Evolutionary conservation across 1,140 invertebrate genomes (phyloP), one percentile per base, ranked within the genome.

Genomic region (Ceratina japonica): DNA sequence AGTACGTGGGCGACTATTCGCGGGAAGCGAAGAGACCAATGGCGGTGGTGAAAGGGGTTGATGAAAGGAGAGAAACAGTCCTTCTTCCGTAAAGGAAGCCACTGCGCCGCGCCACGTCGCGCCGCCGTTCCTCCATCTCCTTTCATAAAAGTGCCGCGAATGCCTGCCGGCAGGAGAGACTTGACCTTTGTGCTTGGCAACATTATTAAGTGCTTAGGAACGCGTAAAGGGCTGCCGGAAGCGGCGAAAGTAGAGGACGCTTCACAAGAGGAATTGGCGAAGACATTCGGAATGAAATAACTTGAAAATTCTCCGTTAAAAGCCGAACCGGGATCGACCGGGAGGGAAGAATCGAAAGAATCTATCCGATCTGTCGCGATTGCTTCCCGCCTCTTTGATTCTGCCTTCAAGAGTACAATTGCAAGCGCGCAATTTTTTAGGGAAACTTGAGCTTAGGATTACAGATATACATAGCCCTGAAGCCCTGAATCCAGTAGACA

Each of bases 161-260:
- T 87, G 86, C 88, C 86, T 86, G 61, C 71, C 71, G 87, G 86
- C 84, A 80, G 80, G 84, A 87, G 82, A 86, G 83, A 88, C 87
- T 91, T 87, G 89, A 91, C 89, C 88, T 91, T 90, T 88, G 89
- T 88, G 81, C 75, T 58, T 71, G 69, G 87, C 87, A 88, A 89
- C 87, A 89, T 91, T 92, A 91, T 91, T 91, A 90, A 90, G 89
- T 89, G 87, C 84, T 89, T 90, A 88, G 83, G 80, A 31, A 66
- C 75, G 81, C 66, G 74, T 61, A 84, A 80, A 87, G 75, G 75
- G 77, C 74, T 74, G 68, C 65, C 70, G 75, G 80, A 83, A 81
- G 81, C 61, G 63, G 75, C 58, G 70, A 59, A 82, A 58, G 75
- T 79, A 82, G 37, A 44, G 37, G 5, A 44, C 10, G 37, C 37